Conservation (phyloP, 2,888 invertebrate genomes). For the Linyphia triangularis region DNA sequence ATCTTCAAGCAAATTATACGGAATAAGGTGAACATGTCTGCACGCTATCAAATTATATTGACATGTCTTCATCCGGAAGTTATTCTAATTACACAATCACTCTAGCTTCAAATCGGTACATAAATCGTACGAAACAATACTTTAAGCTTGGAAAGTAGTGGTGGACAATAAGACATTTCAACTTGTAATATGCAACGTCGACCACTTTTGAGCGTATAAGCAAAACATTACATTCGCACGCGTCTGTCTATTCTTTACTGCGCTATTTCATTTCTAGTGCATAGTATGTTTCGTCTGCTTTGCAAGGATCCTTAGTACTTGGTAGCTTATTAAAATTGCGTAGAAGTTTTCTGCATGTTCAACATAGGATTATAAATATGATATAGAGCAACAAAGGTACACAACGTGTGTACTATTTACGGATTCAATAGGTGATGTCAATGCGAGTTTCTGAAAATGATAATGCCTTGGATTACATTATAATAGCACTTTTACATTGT, state of each 20-base stretch:
- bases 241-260: background rate
- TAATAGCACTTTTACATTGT: no score
- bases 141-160: background rate
- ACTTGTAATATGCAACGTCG: background rate
- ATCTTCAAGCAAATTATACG: background rate
- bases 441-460: no score
- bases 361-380: no score
- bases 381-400: no score
- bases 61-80: background rate
- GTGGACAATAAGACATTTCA: background rate
- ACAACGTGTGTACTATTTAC: no score
- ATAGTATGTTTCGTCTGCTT: no score
- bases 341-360: no score
- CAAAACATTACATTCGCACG: background rate
- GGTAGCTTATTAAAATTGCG: no score
- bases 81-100: background rate
- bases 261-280: slow-evolving; percentile 3
- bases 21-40: background rate
- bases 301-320: no score
- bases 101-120: background rate
- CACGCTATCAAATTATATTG: background rate
- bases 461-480: no score
- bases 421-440: no score
- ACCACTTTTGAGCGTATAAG: background rate
- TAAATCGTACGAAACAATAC: background rate